Base-by-base conservation (phyloP, 2,113 vertebrate species). In the Mionectes macconnelli region DNA sequence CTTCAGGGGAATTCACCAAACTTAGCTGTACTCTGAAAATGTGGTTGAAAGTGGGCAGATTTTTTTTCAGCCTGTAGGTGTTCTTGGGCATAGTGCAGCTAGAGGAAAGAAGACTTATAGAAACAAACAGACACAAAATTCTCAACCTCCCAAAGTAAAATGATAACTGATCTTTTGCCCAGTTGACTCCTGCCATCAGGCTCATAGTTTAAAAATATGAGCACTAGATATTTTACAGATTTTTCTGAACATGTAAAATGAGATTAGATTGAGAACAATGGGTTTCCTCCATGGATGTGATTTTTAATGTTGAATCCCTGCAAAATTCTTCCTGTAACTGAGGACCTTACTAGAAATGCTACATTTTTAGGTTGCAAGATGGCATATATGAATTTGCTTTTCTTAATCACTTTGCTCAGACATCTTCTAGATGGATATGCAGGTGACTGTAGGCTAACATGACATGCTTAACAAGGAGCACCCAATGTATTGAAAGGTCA, bases 1-100 rank as follows among this genome's bases (percentile, higher is more conserved):
- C 55, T 96, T 78, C 28, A 66, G 62, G 80, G 49, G 30, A 97
- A 92, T 81, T 95, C n/a, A 80, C 57, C 62, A 49, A 93, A 94
- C 30, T 85, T 75, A 81, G 30, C 40, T 89, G 14, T 72, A 67
- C 33, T 55, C 64, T 80, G 42, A 89, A 94, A 93, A 83, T 49
- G n/a, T 75, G n/a, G 8, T 83, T 72, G 33, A 57, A 86, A 87
- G 31, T 42, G 22, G 40, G 39, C 42, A 80, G 45, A 37, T 69
- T 91, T 91, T 92, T 70, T 30, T 81, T 88, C 45, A 88, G 45
- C 22, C 59, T 6, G 23, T 94, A 87, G 62, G n/a, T 74, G 31
- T 82, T 81, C 37, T 68, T 45, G 45, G 49, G 28, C 76, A 63
- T 15, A 42, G 6, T 52, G 49, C 56, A 92, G 39, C 40, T 92